Conservation (phyloP, 2,113 vertebrate species). For the Neolamprologus variostigma region DNA sequence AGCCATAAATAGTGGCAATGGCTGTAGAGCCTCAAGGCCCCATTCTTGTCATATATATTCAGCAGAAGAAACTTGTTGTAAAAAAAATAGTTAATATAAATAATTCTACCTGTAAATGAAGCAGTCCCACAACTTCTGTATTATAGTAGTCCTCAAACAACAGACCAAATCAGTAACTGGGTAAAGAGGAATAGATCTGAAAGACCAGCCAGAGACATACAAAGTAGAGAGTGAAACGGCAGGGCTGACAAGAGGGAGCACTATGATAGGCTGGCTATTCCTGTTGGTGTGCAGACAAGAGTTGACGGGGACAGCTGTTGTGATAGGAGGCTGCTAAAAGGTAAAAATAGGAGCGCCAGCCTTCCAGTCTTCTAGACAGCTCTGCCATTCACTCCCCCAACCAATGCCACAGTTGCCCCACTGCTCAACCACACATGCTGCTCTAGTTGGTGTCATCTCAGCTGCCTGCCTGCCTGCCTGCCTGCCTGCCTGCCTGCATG, state of each 20-base stretch:
- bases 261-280: conserved; percentile 61
- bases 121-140: not conserved
- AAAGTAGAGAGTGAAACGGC: not conserved
- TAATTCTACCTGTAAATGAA: conserved; percentile 41
- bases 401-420: not conserved
- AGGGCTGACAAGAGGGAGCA: not conserved
- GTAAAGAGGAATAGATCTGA: not conserved
- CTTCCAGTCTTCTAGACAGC: not conserved
- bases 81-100: not conserved
- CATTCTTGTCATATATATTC: not conserved
- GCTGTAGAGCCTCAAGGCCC: not conserved
- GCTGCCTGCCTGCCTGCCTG: conserved; percentile 7
- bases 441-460: conserved; percentile 46
- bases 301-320: conserved; percentile 78
- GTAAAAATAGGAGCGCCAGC: conserved; percentile 76
- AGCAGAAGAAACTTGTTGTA: not conserved
- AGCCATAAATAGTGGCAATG: conserved; percentile 58
- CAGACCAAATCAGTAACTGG: not conserved
- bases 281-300: conserved; percentile 51
- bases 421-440: not conserved
- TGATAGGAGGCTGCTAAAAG: conserved; percentile 55
- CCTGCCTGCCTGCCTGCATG: not conserved
- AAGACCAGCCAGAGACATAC: not conserved
- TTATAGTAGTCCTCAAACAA: not conserved
- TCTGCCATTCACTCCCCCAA: conserved; percentile 7